A percentile compares a stretch with the other conserved stretches of the same genome.
These are phyloP conservation scores for Neomonachus schauinslandi DNA, from an alignment of 2,113 vertebrate genomes.

Conservation along the genomic window DNA sequence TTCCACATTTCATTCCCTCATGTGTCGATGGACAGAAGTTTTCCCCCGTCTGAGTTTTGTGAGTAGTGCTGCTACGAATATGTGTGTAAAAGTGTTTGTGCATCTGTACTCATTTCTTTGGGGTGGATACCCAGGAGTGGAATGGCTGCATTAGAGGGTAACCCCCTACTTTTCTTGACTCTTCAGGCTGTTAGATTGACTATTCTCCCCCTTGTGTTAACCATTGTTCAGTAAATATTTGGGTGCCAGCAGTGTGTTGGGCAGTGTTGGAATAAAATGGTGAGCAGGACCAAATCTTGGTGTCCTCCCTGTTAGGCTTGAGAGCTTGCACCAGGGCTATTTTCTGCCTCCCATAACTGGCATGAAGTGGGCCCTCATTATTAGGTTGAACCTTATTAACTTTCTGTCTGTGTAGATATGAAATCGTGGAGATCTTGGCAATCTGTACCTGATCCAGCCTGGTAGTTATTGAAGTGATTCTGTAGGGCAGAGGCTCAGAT, in stretches of 20 bases:
- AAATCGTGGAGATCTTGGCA: neutral
- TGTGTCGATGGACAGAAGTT: neutral
- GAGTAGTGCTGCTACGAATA: neutral
- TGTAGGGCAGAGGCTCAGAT: neutral
- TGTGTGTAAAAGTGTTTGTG: neutral
- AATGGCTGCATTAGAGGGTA: neutral
- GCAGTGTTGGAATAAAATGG: neutral
- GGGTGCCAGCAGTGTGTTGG: neutral
- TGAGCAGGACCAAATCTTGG: neutral
- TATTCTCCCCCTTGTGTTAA: neutral
- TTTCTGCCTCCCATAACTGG: neutral
- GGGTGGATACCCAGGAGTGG: neutral
- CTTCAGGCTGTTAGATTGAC: neutral
- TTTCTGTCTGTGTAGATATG: neutral
- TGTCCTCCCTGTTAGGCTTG: neutral
- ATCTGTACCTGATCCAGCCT: fast-evolving
- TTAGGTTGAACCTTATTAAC: neutral
- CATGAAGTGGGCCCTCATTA: neutral
- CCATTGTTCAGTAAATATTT: neutral
- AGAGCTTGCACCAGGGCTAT: neutral
- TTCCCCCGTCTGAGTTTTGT: too few relatives aligned
- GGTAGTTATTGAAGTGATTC: neutral
- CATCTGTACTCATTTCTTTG: neutral
- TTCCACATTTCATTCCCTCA: neutral
- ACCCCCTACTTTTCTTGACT: neutral